Base-by-base conservation (phyloP, 2,113 vertebrate genomes). In the Cichladusa arquata region DNA sequence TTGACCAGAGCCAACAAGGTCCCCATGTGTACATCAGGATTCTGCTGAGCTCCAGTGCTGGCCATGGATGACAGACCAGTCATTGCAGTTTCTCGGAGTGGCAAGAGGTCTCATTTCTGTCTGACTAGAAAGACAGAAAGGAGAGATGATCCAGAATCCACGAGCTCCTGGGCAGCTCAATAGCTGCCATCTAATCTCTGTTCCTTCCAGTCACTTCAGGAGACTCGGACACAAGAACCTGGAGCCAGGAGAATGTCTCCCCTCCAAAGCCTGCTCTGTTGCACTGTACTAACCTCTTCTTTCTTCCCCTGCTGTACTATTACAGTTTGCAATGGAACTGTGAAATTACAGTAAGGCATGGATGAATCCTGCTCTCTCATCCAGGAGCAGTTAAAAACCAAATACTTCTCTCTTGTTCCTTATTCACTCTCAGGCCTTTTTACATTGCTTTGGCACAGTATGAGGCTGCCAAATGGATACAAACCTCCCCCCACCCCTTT, bases 391-490 rank as follows among this genome's bases (percentile, higher is more conserved):
- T 81, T 94, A 95, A 92, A 97, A 51, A 5, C 44, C 60, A 92
- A 88, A 78, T 44, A 91, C 78, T 91, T 93, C 50, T 93, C 50
- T 88, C 86, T 51, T 69, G 42, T 81, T 97, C 86, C 34, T 86
- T 88, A 91, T 93, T 94, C 88, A 81, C 14, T 83, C 79, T 11
- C 44, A 86, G 76, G 95, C 64, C 82, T 93, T 93, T 96, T 93
- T 92, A 74, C 83, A 56, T 40, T 34, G 38, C 47, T 95, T 78
- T 90, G 80, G 83, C 91, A 92, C 83, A 83, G 72, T 19, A 78
- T 13, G 38, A 83, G 44, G 88, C 86, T 94, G 92, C 80, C 91
- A 96, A 96, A 88, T 74, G 47, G 80, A 92, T 71, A 71, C 44
- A 93, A 92, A 70, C 34, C 64, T 90, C 40, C 70, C 50, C 36